These are phyloP conservation scores for Drosophila cracens DNA, from an alignment of 2,888 invertebrate species.

Conservation along the genomic window DNA sequence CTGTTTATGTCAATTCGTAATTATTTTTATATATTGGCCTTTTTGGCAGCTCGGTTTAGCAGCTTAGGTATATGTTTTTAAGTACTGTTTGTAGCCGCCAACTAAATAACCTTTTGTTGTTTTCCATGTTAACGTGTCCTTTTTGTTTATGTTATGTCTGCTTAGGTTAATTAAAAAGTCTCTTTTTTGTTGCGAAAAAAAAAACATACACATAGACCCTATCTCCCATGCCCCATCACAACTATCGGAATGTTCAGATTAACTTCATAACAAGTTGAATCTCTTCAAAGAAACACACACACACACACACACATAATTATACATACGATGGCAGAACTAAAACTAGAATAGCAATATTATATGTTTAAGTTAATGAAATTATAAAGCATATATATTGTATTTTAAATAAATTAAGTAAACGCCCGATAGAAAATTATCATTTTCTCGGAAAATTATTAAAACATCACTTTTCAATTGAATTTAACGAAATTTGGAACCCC, in stretches of 20 bases:
- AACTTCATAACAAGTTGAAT: constrained; percentile 22
- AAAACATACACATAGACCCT: constrained; percentile 1
- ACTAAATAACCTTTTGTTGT: constrained; percentile 23
- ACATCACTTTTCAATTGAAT: background rate
- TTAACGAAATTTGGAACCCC: background rate
- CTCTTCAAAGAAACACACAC: constrained; percentile 37
- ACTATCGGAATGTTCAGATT: constrained; percentile 23
- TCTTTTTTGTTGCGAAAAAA: constrained; percentile 2
- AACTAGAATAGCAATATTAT: constrained; percentile 77
- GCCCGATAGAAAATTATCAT: constrained; percentile 18
- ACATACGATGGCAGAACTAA: constrained; percentile 60
- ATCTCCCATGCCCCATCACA: background rate
- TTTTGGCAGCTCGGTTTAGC: constrained; percentile 32
- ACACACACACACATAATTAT: constrained; percentile 10
- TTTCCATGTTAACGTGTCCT: constrained; percentile 30
- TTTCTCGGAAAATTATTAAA: constrained; percentile 1
- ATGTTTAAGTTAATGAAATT: constrained; percentile 71
- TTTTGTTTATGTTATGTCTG: constrained; percentile 32
- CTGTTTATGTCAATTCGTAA: constrained; percentile 27
- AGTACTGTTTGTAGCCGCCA: constrained; percentile 18
- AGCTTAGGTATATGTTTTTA: constrained; percentile 11
- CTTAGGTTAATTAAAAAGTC: constrained; percentile 37
- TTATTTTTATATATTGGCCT: constrained; percentile 12
- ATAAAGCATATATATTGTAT: constrained; percentile 63
- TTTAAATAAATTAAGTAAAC: constrained; percentile 65